Evolutionary conservation across 2,888 invertebrate genomes (phyloP).

Genomic region (Volucella bombylans): DNA sequence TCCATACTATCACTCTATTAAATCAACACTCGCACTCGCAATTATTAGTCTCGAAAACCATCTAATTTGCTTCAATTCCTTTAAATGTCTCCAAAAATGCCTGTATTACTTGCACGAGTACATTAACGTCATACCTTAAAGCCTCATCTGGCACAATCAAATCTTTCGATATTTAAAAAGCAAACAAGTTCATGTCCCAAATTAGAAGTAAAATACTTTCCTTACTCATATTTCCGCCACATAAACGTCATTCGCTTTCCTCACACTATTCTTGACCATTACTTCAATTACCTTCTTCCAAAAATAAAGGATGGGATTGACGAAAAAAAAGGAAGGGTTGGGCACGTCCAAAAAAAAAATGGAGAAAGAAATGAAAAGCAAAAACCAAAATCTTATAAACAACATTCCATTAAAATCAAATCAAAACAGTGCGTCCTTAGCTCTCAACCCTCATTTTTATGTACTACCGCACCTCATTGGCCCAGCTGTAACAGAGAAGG

Average conservation of each 20-base stretch:
- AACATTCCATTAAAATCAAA: constrained; percentile 48
- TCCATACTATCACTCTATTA: too few species aligned
- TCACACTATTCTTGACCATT: background rate
- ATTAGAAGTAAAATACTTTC: constrained; percentile 4
- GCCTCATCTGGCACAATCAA: constrained; percentile 5
- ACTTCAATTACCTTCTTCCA: too few species aligned
- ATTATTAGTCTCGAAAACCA: too few species aligned
- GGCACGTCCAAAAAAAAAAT: background rate
- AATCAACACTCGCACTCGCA: too few species aligned
- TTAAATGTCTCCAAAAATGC: too few species aligned
- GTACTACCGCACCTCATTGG: background rate
- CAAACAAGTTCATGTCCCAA: constrained; percentile 19
- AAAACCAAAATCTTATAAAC: constrained; percentile 26
- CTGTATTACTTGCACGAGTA: background rate
- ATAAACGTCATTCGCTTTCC: constrained; percentile 15
- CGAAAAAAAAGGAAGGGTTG: background rate
- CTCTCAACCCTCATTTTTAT: background rate
- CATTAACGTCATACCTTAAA: constrained; percentile 19
- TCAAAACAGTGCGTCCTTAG: constrained; percentile 7
- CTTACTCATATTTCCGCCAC: background rate
- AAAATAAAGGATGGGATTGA: background rate
- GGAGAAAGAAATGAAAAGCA: too few species aligned
- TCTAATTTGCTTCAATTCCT: too few species aligned
- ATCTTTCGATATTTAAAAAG: constrained; percentile 5
- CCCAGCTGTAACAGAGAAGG: background rate